These are phyloP conservation scores for Myrmecobius fasciatus DNA, from an alignment of 2,113 vertebrate genomes.

Conservation along the genomic window DNA sequence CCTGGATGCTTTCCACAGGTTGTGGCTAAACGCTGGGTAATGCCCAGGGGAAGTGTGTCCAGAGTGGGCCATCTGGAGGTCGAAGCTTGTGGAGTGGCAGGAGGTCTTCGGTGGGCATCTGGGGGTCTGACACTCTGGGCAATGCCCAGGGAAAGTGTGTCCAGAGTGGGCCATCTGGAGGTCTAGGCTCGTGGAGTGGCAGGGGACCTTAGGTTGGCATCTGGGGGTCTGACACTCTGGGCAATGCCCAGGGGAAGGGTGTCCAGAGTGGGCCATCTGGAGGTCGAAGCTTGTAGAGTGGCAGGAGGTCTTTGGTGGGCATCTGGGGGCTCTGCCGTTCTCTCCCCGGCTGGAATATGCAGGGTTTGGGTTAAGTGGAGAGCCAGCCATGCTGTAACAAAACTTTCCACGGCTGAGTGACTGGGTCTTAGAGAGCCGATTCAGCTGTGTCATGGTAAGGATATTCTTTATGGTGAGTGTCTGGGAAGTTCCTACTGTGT, in stretches of 20 bases:
- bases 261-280: neutral
- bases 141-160: neutral
- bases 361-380: neutral
- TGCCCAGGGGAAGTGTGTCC: neutral
- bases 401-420: neutral
- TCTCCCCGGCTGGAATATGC: neutral
- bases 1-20: neutral
- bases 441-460: too few species aligned
- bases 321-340: neutral
- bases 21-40: neutral
- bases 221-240: neutral
- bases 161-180: too few species aligned
- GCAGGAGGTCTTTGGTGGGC: too few species aligned
- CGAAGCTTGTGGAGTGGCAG: neutral
- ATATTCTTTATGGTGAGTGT: too few species aligned
- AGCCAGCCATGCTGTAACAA: neutral
- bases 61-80: neutral
- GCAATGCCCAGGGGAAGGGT: neutral
- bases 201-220: too few species aligned
- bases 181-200: neutral
- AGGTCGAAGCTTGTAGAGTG: neutral
- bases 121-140: neutral
- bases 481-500: neutral
- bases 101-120: too few species aligned
- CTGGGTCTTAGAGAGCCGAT: neutral